A percentile compares a stretch with the other conserved stretches of the same genome.
Conservation (phyloP, 1,140 invertebrate species). For the Heliconius nattereri region DNA sequence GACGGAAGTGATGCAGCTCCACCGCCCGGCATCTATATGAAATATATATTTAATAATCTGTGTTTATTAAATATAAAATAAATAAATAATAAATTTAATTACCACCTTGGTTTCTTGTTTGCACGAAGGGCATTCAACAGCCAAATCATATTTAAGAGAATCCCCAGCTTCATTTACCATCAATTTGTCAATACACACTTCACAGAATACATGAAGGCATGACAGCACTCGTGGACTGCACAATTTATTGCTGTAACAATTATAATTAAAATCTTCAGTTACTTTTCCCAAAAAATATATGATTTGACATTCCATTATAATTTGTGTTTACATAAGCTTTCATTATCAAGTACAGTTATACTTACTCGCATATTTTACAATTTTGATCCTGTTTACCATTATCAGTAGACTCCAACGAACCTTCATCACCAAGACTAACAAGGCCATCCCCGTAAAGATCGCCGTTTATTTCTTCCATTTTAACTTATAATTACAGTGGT, state of each 20-base stretch:
- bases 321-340: neutral
- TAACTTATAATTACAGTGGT: slow-evolving; percentile 75
- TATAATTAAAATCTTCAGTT: neutral
- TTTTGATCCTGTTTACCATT: slow-evolving; percentile 79
- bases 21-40: slow-evolving; percentile 83
- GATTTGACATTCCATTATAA: neutral
- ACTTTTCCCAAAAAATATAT: neutral
- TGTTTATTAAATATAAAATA: slow-evolving; percentile 27
- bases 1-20: slow-evolving; percentile 88
- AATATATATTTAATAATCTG: slow-evolving; percentile 33
- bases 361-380: slow-evolving; percentile 82
- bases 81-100: slow-evolving; percentile 35
- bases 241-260: slow-evolving; percentile 85
- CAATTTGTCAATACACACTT: slow-evolving; percentile 91
- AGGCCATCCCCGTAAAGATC: slow-evolving; percentile 79
- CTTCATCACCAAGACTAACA: slow-evolving; percentile 78
- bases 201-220: slow-evolving; percentile 96
- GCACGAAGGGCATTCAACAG: slow-evolving; percentile 89
- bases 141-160: slow-evolving; percentile 81
- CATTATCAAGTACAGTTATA: slow-evolving; percentile 24
- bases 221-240: slow-evolving; percentile 91
- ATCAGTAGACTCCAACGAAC: slow-evolving; percentile 76
- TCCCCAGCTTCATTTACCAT: slow-evolving; percentile 86
- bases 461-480: slow-evolving; percentile 81
- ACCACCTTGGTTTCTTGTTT: slow-evolving; percentile 90